A percentile compares a stretch with the other conserved stretches of the same genome.
Conservation (phyloP, 2,888 invertebrate genomes). For the Zygothrica quintamaculata region DNA sequence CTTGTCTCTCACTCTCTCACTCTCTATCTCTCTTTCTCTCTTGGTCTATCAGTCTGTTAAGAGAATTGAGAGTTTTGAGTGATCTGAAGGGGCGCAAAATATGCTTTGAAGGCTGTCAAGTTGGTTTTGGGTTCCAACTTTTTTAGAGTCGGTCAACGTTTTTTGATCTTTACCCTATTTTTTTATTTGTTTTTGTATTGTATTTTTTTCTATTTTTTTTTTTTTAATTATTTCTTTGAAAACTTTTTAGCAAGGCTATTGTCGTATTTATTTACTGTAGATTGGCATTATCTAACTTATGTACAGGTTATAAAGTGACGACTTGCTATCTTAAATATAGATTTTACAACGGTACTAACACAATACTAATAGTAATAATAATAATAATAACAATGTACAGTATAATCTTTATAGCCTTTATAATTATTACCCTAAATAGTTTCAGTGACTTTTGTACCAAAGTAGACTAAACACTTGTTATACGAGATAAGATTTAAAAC, state of each 20-base stretch:
- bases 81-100: constrained; percentile 33
- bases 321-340: constrained; percentile 68
- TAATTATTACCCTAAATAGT: constrained; percentile 31
- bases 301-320: constrained; percentile 39
- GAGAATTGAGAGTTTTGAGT: constrained; percentile 31
- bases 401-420: constrained; percentile 70
- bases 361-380: no score
- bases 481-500: constrained; percentile 61
- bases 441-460: constrained; percentile 64
- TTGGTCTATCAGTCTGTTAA: constrained; percentile 23
- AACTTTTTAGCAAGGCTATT: constrained; percentile 18
- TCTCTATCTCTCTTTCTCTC: no score
- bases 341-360: constrained; percentile 70
- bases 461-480: constrained; percentile 7
- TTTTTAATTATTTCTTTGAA: constrained; percentile 1
- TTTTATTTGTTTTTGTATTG: constrained; percentile 24
- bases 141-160: constrained; percentile 38
- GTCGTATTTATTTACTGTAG: constrained; percentile 20
- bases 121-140: constrained; percentile 1
- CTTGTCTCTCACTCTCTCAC: no score
- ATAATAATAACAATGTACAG: constrained; percentile 56
- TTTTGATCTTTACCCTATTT: constrained; percentile 57
- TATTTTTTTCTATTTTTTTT: constrained; percentile 17
- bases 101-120: constrained; percentile 59
- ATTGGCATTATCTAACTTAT: constrained; percentile 44